Evolutionary conservation across 2,113 vertebrate genomes (phyloP).

Genomic region (Oriolus oriolus): DNA sequence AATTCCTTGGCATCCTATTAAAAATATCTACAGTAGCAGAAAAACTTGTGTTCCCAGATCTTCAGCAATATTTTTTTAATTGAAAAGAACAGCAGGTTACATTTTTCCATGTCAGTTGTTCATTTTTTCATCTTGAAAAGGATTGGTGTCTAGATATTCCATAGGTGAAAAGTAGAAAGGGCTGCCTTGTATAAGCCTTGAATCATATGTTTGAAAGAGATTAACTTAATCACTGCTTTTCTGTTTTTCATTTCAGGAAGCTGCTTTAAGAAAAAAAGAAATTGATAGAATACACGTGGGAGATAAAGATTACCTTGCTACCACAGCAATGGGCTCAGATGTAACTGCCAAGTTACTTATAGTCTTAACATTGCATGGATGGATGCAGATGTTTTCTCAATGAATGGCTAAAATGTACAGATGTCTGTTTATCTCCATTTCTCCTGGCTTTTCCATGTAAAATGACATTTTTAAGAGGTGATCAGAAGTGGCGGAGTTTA

Average conservation of each 20-base stretch:
- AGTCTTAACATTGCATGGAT: constrained; percentile 43
- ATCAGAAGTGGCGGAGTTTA: constrained; percentile 9
- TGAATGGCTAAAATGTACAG: constrained; percentile 20
- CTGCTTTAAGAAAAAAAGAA: constrained; percentile 63
- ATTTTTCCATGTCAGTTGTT: background rate
- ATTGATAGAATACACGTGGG: constrained; percentile 25
- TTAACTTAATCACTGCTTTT: constrained; percentile 15
- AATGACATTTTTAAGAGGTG: background rate
- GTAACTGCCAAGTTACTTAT: constrained; percentile 44
- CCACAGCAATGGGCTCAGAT: background rate
- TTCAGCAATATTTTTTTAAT: background rate
- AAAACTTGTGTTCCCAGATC: background rate
- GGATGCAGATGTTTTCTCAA: constrained; percentile 51
- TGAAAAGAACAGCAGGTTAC: background rate
- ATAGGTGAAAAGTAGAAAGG: background rate
- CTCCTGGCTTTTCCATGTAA: constrained; percentile 12
- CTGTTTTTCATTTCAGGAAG: constrained; percentile 68
- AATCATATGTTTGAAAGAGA: background rate
- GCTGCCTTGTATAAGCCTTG: background rate
- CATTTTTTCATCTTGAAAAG: background rate
- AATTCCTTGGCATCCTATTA: background rate
- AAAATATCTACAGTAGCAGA: background rate
- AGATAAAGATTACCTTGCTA: constrained; percentile 43
- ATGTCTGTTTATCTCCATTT: constrained; percentile 13
- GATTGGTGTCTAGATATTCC: background rate